These are phyloP conservation scores for Osmerus mordax DNA, from an alignment of 2,113 vertebrate genomes.

Conservation along the genomic window DNA sequence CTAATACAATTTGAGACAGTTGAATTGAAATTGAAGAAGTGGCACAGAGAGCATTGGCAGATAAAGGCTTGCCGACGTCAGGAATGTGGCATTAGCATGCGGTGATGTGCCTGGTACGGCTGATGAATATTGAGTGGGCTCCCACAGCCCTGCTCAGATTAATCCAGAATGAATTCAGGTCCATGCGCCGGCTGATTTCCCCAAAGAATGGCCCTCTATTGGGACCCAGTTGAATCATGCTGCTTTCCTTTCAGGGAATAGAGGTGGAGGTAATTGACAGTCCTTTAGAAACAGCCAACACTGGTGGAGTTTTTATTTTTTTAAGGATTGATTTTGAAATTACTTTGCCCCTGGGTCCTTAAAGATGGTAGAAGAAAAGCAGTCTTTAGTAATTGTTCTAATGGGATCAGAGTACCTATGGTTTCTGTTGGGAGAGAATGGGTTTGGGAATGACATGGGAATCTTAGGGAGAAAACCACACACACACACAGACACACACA, in stretches of 20 bases:
- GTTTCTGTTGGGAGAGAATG: conserved; percentile 68
- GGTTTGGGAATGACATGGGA: conserved; percentile 73
- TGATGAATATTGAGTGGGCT: conserved; percentile 77
- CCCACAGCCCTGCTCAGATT: conserved; percentile 70
- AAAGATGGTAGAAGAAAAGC: conserved; percentile 49
- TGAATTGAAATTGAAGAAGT: too few species aligned
- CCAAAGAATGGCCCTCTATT: conserved; percentile 82
- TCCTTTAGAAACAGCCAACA: conserved; percentile 76
- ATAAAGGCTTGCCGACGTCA: neutral
- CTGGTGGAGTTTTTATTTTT: conserved; percentile 65
- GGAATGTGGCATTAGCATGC: conserved; percentile 60
- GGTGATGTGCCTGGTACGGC: conserved; percentile 62
- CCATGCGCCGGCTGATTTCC: conserved; percentile 74
- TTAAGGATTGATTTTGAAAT: conserved; percentile 73
- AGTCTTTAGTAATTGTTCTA: conserved; percentile 65
- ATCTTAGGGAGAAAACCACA: conserved; percentile 34
- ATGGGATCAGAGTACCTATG: conserved; percentile 65
- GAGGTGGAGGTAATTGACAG: conserved; percentile 73
- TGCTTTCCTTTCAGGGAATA: conserved; percentile 75
- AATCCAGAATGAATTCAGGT: conserved; percentile 70
- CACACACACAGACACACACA: conserved; percentile 13
- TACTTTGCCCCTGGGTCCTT: conserved; percentile 58
- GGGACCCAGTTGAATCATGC: conserved; percentile 78
- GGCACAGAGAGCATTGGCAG: too few species aligned
- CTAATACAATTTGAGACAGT: too few species aligned